Base-by-base conservation (phyloP, 2,113 vertebrate genomes). In the Acanthisitta chloris region DNA sequence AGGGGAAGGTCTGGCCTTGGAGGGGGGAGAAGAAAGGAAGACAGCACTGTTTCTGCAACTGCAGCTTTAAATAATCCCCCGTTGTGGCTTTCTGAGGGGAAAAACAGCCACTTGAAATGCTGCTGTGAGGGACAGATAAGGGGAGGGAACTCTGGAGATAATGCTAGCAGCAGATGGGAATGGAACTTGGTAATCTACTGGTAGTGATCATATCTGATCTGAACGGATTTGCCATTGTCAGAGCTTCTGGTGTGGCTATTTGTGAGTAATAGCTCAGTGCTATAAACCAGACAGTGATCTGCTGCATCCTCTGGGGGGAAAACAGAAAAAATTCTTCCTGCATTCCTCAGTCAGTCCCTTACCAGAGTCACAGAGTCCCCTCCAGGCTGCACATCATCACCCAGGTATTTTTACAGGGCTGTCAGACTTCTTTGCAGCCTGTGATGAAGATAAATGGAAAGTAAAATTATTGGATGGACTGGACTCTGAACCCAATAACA, bases 161-260 rank as follows among this genome's bases (percentile, higher is more conserved):
- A 86, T 74, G 84, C 76, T 92, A 84, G 92, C 88, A 88, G 79
- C 57, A 97, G 72, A 86, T 80, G 36, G 40, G 72, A 94, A 62
- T 74, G 86, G 64, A 86, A 24, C 82, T 83, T 54, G 11, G 20
- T 83, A 29, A 76, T 65, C 82, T 61, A 61, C 76, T 74, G 2
- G 0, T 17, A 66, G 31, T 4, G 88, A 93, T 84, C 57, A 5
- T 34, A 97, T 79, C 82, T 88, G 80, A 58, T 81, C 45, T 74
- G 80, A 86, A 81, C 45, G 40, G 80, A 70, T 92, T 93, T 93
- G 72, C 71, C 80, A 78, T 51, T 95, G 90, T 78, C 87, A 81
- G 81, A 88, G 43, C 48, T 71, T 74, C 82, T 95, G 82, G 38
- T 92, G 46, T 15, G 48, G 43, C 55, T 88, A 90, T 86, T 94